Evolutionary conservation across 1,140 invertebrate genomes (phyloP).

Genomic region (Drosophila kohkoa): DNA sequence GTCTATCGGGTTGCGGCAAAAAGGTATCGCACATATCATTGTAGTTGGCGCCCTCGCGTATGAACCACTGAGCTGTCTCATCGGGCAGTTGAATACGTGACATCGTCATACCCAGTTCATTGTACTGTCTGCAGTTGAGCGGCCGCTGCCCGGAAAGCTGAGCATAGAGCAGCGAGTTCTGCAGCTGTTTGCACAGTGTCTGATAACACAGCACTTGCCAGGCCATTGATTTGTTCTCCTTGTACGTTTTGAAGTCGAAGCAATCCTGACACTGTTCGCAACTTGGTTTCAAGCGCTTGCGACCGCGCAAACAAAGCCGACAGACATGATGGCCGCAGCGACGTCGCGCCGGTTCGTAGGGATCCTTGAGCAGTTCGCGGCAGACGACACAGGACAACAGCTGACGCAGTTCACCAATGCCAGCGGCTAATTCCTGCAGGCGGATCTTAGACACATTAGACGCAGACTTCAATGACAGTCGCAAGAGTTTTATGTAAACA

Average conservation of each 20-base stretch:
- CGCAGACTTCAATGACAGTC: conserved; percentile 45
- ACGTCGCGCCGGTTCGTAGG: conserved; percentile 91
- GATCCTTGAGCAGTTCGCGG: conserved; percentile 92
- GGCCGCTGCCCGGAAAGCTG: conserved; percentile 45
- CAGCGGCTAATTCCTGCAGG: conserved; percentile 92
- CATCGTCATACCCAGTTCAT: too few relatives aligned
- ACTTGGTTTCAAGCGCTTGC: conserved; percentile 93
- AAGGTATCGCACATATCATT: conserved; percentile 90
- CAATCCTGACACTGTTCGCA: conserved; percentile 95
- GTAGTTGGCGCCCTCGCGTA: conserved; percentile 92
- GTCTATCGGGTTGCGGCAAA: conserved; percentile 53
- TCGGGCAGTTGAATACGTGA: conserved; percentile 83
- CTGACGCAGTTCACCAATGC: conserved; percentile 93
- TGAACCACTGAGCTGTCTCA: conserved; percentile 89
- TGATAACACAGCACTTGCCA: conserved; percentile 95
- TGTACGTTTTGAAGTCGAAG: conserved; percentile 88
- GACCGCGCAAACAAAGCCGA: conserved; percentile 91
- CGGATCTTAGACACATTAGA: conserved; percentile 86
- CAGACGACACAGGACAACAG: conserved; percentile 95
- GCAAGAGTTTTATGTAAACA: conserved; percentile 54
- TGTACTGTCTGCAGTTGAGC: background rate
- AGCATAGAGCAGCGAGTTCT: conserved; percentile 88
- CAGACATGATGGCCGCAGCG: conserved; percentile 96
- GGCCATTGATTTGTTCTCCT: conserved; percentile 92
- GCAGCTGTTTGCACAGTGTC: conserved; percentile 93